Conservation (phyloP, 2,888 invertebrate species). For the Mactromeris polynyma region DNA sequence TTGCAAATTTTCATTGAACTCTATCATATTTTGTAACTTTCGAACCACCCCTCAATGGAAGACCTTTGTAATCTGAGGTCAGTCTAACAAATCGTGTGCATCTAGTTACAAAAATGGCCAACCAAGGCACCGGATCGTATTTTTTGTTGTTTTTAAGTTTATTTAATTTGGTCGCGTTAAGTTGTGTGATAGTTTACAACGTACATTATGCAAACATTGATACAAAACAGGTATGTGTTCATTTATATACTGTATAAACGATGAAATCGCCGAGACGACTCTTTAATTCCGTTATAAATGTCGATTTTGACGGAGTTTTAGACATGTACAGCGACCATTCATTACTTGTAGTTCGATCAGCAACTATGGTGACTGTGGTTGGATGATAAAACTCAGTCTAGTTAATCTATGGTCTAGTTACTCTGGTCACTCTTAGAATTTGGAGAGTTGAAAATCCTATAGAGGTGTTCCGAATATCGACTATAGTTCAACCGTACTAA, state of each 20-base stretch:
- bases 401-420: too few relatives aligned
- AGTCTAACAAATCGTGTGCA: neutral
- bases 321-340: neutral
- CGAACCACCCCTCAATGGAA: neutral
- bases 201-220: constrained; percentile 30
- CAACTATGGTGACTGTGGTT: too few relatives aligned
- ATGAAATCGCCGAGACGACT: neutral
- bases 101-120: constrained; percentile 16
- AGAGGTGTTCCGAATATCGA: too few relatives aligned
- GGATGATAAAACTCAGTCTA: too few relatives aligned
- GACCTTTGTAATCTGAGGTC: neutral
- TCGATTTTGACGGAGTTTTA: neutral
- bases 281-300: neutral
- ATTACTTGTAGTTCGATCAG: too few relatives aligned
- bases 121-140: constrained; percentile 27
- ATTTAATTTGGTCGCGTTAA: constrained; percentile 48
- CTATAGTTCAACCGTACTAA: too few relatives aligned
- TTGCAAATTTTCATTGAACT: too few relatives aligned
- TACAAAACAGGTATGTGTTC: neutral
- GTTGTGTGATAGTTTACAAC: constrained; percentile 52
- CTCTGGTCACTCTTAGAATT: too few relatives aligned
- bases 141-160: constrained; percentile 46
- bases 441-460: too few relatives aligned
- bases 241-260: neutral
- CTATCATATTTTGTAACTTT: neutral